Conservation (phyloP, 2,888 invertebrate species). For the Mechanitis mazaeus region DNA sequence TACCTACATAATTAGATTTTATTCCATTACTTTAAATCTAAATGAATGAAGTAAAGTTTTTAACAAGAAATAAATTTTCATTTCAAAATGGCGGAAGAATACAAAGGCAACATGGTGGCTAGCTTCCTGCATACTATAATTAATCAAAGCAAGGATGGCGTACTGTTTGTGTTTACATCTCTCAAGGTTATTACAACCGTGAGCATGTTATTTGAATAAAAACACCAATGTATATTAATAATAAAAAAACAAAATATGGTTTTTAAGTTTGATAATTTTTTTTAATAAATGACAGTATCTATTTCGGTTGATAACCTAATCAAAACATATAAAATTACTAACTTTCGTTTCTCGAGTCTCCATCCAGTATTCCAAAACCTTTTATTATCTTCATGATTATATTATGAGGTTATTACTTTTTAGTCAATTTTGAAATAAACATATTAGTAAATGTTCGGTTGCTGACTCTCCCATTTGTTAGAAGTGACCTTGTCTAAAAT, state of each 20-base stretch:
- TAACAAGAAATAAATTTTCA: not conserved
- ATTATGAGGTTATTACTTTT: not conserved
- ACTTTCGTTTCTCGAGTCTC: no score
- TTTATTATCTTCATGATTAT: no score
- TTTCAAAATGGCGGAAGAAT: constrained; percentile 1
- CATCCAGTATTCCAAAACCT: no score
- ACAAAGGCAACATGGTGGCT: constrained; percentile 4
- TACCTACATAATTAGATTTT: no score
- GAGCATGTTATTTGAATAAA: not conserved
- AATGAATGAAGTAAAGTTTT: no score
- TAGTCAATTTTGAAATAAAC: not conserved
- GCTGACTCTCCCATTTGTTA: constrained; percentile 11
- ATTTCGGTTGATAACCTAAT: no score
- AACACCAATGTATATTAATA: not conserved
- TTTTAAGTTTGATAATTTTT: no score
- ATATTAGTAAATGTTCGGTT: not conserved
- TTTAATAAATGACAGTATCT: no score
- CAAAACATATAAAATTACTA: no score
- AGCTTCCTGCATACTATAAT: constrained; percentile 4
- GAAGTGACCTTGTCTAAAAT: constrained; percentile 7
- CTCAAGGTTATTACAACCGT: not conserved
- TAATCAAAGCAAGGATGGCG: constrained; percentile 4
- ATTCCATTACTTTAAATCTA: no score
- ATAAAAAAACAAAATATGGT: no score
- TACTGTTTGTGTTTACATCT: constrained; percentile 1